Percentiles rank a stretch among this genome's conserved stretches.
Conservation (phyloP, 2,113 vertebrate genomes). For the Sebastes fasciatus region DNA sequence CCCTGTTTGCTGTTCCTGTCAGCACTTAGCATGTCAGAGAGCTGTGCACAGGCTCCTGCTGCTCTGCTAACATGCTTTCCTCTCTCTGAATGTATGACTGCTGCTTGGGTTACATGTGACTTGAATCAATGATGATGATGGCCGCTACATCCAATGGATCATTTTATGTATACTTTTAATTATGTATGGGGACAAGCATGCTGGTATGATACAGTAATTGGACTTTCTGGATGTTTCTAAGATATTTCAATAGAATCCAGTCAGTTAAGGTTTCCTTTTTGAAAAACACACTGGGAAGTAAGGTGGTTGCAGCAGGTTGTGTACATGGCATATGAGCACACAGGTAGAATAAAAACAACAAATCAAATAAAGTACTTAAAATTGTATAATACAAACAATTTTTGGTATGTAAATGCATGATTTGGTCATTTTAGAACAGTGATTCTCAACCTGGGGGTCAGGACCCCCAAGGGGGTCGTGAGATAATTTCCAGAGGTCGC, state of each 20-base stretch:
- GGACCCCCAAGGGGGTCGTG: no score
- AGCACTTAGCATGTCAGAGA: constrained; percentile 14
- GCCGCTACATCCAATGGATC: no score
- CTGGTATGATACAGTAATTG: background rate
- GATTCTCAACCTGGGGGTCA: no score
- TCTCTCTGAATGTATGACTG: background rate
- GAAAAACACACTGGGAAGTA: background rate
- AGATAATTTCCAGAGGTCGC: no score
- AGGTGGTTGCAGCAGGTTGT: background rate
- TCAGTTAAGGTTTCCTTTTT: background rate
- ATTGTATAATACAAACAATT: background rate
- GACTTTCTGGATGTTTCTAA: no score
- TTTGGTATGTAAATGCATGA: background rate
- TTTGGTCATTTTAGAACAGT: background rate
- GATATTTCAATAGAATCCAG: no score
- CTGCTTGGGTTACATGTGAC: background rate
- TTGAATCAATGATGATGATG: background rate
- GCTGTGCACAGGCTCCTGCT: background rate
- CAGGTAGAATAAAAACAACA: no score
- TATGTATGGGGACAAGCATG: background rate
- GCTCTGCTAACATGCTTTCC: background rate
- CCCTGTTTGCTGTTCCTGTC: constrained; percentile 12
- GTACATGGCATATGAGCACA: background rate
- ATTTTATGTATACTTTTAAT: background rate
- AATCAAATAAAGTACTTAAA: background rate